Percentiles rank a stretch among this genome's conserved stretches.
Conservation (phyloP, 2,797 vertebrate genomes). For the Girardinus metallicus region DNA sequence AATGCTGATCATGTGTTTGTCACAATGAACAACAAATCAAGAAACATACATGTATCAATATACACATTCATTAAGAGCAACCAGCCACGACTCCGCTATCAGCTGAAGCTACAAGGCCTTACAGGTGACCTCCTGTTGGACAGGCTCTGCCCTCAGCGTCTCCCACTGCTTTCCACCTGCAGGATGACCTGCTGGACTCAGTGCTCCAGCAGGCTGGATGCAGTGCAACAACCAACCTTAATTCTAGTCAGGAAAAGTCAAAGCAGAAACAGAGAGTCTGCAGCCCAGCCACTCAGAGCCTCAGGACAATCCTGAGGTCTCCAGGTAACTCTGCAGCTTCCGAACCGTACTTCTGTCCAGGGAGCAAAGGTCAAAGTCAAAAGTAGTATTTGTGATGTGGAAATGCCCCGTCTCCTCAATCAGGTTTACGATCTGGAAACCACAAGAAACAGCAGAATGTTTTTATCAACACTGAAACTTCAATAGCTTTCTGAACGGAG, state of each 20-base stretch:
- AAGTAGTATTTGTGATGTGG: constrained; percentile 99
- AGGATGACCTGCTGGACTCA: constrained; percentile 19
- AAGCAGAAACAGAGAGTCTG: constrained; percentile 57
- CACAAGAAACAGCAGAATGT: not conserved
- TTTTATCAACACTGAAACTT: not conserved
- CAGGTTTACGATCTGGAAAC: constrained; percentile 94
- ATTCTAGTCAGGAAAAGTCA: constrained; percentile 54
- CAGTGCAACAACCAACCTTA: constrained; percentile 72
- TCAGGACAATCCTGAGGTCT: constrained; percentile 92
- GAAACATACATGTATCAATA: constrained; percentile 81
- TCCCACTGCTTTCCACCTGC: constrained; percentile 42
- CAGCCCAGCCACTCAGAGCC: constrained; percentile 79
- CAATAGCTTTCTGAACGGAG: not conserved
- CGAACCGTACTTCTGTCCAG: constrained; percentile 98
- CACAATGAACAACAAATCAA: constrained; percentile 82
- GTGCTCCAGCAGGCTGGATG: constrained; percentile 36
- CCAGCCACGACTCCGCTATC: constrained; percentile 22
- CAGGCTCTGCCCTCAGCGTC: constrained; percentile 62
- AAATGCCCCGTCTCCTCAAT: constrained; percentile 99
- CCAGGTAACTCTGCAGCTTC: constrained; percentile 98
- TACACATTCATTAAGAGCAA: constrained; percentile 89
- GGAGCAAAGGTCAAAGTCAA: constrained; percentile 99
- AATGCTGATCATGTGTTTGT: constrained; percentile 90
- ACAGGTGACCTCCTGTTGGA: constrained; percentile 87
- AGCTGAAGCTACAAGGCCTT: constrained; percentile 88